A percentile compares a stretch with the other conserved stretches of the same genome.
Evolutionary conservation across 2,113 vertebrate species (phyloP).

Genomic region (Tenebrosternarchus preto): DNA sequence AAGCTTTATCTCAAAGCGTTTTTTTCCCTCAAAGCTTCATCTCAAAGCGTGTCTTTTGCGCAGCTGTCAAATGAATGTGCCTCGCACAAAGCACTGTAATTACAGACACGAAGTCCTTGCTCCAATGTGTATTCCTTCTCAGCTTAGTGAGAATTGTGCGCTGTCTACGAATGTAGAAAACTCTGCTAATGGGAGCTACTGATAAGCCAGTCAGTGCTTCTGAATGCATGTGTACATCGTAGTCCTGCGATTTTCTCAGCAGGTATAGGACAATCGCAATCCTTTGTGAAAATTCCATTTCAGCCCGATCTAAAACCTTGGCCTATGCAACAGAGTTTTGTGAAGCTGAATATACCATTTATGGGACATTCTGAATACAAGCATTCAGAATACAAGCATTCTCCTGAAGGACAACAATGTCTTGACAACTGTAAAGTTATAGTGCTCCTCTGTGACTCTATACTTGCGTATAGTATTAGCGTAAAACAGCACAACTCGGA

Average conservation of each 20-base stretch:
- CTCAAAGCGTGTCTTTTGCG: neutral
- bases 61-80: too few relatives aligned
- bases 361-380: slow-evolving; percentile 5
- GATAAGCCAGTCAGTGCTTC: neutral
- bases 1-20: slow-evolving; percentile 2
- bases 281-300: neutral
- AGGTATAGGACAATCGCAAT: too few relatives aligned
- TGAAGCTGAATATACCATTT: slow-evolving; percentile 35
- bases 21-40: neutral
- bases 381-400: slow-evolving; percentile 14
- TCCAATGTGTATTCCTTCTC: neutral
- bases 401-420: neutral
- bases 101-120: neutral
- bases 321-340: neutral
- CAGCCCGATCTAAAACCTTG: neutral
- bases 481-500: slow-evolving; percentile 24
- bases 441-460: slow-evolving; percentile 6
- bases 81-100: too few relatives aligned
- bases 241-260: too few relatives aligned
- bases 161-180: neutral
- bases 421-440: slow-evolving; percentile 30
- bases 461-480: neutral
- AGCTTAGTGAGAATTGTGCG: neutral
- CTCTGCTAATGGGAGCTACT: neutral
- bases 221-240: neutral